Evolutionary conservation across 2,797 vertebrate species (phyloP).

Genomic region (Graptemys geographica): DNA sequence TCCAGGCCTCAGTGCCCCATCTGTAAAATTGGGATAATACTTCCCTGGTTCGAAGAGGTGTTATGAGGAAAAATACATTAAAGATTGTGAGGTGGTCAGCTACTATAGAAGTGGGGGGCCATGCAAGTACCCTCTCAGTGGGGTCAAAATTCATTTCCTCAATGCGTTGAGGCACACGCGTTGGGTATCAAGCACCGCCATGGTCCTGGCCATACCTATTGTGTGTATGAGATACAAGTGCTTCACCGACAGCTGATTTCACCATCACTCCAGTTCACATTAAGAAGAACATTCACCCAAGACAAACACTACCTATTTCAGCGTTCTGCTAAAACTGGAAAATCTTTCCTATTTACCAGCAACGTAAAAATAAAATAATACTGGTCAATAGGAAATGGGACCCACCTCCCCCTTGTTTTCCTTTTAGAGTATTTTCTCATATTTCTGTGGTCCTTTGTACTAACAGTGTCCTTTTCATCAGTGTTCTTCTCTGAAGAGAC

Average conservation of each 20-base stretch:
- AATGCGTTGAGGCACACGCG: background rate
- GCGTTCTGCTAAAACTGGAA: constrained; percentile 40
- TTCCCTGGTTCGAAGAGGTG: background rate
- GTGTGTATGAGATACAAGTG: background rate
- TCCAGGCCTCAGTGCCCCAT: background rate
- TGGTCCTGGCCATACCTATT: too few species aligned
- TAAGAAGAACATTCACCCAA: background rate
- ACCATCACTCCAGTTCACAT: constrained; percentile 19
- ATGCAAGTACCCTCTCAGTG: background rate
- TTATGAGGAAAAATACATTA: background rate
- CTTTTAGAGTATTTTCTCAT: constrained; percentile 42
- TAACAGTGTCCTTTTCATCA: constrained; percentile 67
- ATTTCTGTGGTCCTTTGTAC: constrained; percentile 53
- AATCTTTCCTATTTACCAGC: constrained; percentile 45
- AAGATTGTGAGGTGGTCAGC: constrained; percentile 1
- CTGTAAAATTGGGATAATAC: background rate
- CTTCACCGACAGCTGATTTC: background rate
- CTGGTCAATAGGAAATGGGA: constrained; percentile 55
- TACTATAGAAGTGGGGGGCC: background rate
- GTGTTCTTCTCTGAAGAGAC: constrained; percentile 71
- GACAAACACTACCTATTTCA: background rate
- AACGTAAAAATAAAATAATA: constrained; percentile 58
- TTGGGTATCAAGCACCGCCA: background rate
- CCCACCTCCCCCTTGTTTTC: constrained; percentile 60
- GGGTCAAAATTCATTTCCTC: background rate